These are phyloP conservation scores for Psylliodes chrysocephalus DNA, from an alignment of 2,888 invertebrate species.

Conservation along the genomic window DNA sequence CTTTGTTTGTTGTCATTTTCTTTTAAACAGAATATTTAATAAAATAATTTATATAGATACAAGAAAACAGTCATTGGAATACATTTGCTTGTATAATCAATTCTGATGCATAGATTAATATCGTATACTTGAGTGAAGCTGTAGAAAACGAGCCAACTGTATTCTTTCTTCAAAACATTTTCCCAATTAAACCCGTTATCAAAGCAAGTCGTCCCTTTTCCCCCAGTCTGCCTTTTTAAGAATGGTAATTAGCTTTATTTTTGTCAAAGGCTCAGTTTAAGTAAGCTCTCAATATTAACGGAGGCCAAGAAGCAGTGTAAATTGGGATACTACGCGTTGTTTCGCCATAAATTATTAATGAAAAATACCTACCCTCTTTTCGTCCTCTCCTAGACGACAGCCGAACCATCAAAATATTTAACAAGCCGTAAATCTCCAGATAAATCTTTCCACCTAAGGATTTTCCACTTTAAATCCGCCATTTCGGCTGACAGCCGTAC, in stretches of 20 bases:
- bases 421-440: conserved; percentile 31
- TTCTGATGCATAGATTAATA: too few species aligned
- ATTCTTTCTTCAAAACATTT: too few species aligned
- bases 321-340: conserved; percentile 1
- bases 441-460: conserved; percentile 18
- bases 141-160: too few species aligned
- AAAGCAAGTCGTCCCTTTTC: too few species aligned
- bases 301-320: neutral
- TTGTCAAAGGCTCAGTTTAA: neutral
- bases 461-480: conserved; percentile 28
- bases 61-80: too few species aligned
- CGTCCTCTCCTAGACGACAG: conserved; percentile 1
- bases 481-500: conserved; percentile 27
- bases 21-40: too few species aligned
- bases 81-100: too few species aligned
- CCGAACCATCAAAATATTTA: conserved; percentile 32
- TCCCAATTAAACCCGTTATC: too few species aligned
- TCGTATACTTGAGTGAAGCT: too few species aligned
- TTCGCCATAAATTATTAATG: conserved; percentile 3
- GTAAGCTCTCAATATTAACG: conserved; percentile 1
- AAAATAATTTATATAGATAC: too few species aligned
- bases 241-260: neutral
- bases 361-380: neutral
- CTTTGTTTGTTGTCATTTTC: too few species aligned
- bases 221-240: too few species aligned